A percentile compares a stretch with the other conserved stretches of the same genome.
These are phyloP conservation scores for mouse (Mus musculus) DNA, from an alignment of 2,113 vertebrate species.

Conservation along the genomic window GRCm39 chr11:50555501-50556000, in stretches of 20 bases:
- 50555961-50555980: not conserved
- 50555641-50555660: not conserved
- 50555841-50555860: not conserved
- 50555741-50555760: fast-evolving
- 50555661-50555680: not conserved
- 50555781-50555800: not conserved
- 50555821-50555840: not conserved
- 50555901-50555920: not conserved
- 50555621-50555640: not conserved
- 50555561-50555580: not conserved
- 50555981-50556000: not conserved
- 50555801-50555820: not conserved
- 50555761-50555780: too few species aligned
- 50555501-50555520: not conserved
- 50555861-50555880: not conserved
- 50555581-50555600: too few species aligned
- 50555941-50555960: not conserved
- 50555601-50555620: not conserved
- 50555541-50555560: not conserved
- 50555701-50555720: not conserved
- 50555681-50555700: not conserved
- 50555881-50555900: conserved; percentile 59
- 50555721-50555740: not conserved
- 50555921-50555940: not conserved
- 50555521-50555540: not conserved